These are phyloP conservation scores for Ciconia stormi DNA, from an alignment of 2,113 vertebrate species.

Conservation along the genomic window DNA sequence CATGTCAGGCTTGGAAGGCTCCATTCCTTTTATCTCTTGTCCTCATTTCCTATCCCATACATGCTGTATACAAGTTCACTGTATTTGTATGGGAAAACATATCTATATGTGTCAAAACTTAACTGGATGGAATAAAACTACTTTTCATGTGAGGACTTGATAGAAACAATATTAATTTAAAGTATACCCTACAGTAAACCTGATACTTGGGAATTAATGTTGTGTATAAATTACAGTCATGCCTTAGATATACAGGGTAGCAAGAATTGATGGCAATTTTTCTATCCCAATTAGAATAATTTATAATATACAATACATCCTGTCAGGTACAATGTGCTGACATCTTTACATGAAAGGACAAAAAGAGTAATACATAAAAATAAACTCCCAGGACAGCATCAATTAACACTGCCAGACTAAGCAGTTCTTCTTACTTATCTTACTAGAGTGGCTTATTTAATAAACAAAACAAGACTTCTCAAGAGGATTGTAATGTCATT, in stretches of 20 bases:
- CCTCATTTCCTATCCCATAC: background rate
- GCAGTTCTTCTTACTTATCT: constrained; percentile 49
- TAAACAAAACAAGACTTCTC: constrained; percentile 43
- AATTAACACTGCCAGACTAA: constrained; percentile 43
- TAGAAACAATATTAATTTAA: background rate
- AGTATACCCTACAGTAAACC: background rate
- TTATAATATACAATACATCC: background rate
- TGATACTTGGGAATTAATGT: background rate
- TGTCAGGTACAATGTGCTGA: constrained; percentile 21
- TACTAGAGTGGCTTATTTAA: constrained; percentile 23
- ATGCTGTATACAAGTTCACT: accelerated
- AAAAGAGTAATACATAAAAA: constrained; percentile 36
- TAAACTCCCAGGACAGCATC: constrained; percentile 34
- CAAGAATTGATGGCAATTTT: background rate
- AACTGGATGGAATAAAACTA: background rate
- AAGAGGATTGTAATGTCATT: constrained; percentile 18
- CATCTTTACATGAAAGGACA: constrained; percentile 28
- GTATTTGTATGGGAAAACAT: background rate
- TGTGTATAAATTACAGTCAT: background rate
- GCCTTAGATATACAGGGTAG: background rate
- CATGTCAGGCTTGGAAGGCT: background rate
- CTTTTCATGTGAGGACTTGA: background rate
- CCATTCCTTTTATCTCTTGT: background rate
- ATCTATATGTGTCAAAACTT: background rate
- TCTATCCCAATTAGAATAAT: constrained; percentile 31